Evolutionary conservation across 2,888 invertebrate species (phyloP).

Genomic region (Scaptomyza parva): DNA sequence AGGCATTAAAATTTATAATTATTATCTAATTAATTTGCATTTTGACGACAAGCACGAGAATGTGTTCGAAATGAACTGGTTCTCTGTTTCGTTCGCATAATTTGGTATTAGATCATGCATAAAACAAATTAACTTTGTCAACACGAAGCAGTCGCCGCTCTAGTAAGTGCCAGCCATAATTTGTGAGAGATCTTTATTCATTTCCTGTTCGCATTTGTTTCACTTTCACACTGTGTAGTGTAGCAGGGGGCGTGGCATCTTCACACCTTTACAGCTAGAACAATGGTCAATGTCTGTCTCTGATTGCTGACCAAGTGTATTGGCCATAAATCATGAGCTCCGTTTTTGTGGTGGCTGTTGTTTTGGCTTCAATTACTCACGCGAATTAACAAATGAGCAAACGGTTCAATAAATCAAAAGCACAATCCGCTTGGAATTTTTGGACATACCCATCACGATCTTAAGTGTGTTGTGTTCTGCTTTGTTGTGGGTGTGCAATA

Average conservation of each 20-base stretch:
- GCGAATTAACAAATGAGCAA: conserved; percentile 47
- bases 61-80: conserved; percentile 50
- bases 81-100: conserved; percentile 25
- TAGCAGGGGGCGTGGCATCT: conserved; percentile 25
- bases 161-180: conserved; percentile 18
- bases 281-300: conserved; percentile 51
- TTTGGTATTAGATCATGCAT: conserved; percentile 57
- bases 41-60: conserved; percentile 17
- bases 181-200: conserved; percentile 31
- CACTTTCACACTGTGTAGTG: conserved; percentile 54
- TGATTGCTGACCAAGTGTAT: conserved; percentile 36
- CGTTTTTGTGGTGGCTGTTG: conserved; percentile 38
- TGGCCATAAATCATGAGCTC: conserved; percentile 61
- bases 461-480: neutral
- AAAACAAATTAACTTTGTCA: conserved; percentile 53
- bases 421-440: conserved; percentile 44
- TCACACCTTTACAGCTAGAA: conserved; percentile 57
- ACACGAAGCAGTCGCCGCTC: conserved; percentile 20
- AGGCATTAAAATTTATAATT: conserved; percentile 58
- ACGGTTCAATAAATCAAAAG: conserved; percentile 61
- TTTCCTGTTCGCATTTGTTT: conserved; percentile 64
- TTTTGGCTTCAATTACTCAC: conserved; percentile 66
- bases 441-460: conserved; percentile 44
- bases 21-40: conserved; percentile 64
- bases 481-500: conserved; percentile 39